Conservation (phyloP, 2,888 invertebrate species). For the Dione vanillae region DNA sequence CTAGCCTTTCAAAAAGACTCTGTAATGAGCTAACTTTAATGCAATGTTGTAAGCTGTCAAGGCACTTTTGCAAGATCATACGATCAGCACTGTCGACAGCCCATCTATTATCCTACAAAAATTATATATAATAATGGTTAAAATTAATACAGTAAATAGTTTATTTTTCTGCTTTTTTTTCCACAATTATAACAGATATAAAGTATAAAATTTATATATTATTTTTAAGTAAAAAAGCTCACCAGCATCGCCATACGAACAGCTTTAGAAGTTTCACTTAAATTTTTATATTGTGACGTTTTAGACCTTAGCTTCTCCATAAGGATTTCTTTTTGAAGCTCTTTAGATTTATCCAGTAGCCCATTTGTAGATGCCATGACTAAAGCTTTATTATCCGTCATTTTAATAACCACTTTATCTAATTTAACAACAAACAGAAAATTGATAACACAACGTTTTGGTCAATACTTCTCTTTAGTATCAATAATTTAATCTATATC, state of each 20-base stretch:
- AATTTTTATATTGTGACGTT: slow-evolving; percentile 90
- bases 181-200: not conserved
- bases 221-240: slow-evolving; percentile 56
- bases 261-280: slow-evolving; percentile 94
- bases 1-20: slow-evolving; percentile 95
- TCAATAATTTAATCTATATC: not conserved
- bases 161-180: not conserved
- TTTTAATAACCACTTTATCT: slow-evolving; percentile 49
- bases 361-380: slow-evolving; percentile 67
- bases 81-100: slow-evolving; percentile 94
- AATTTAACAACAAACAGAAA: slow-evolving; percentile 52
- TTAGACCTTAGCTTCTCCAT: slow-evolving; percentile 97
- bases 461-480: not conserved
- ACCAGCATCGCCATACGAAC: slow-evolving; percentile 94
- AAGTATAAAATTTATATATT: slow-evolving; percentile 10
- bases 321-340: slow-evolving; percentile 90
- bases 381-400: slow-evolving; percentile 70
- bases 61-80: slow-evolving; percentile 93
- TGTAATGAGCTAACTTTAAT: slow-evolving; percentile 96
- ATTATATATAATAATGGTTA: not conserved
- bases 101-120: slow-evolving; percentile 92
- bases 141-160: not conserved
- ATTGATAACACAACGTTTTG: slow-evolving; percentile 47
- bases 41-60: slow-evolving; percentile 96
- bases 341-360: slow-evolving; percentile 75